Base-by-base conservation (phyloP, 2,113 vertebrate species). In the Argyrosomus japonicus region DNA sequence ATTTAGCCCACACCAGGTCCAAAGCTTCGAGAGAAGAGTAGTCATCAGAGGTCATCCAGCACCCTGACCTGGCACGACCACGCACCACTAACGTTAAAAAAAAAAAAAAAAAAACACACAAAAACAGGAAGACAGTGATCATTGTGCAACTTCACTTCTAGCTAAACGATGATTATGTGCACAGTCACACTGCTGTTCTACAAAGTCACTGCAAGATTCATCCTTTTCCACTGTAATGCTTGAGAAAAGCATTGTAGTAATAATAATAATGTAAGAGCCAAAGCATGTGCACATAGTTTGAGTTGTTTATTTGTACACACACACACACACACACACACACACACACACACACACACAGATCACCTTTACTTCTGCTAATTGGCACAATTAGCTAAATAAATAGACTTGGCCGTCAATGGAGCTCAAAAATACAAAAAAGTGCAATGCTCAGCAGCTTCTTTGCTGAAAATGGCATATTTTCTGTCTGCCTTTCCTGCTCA, bases 1-100 rank as follows among this genome's bases (percentile, higher is more conserved):
- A 99, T 89, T 99, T 99, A 82, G 98, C 98, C 98, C 98, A 99
- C 86, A 99, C 98, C 81, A 99, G 95, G 92, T 99, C 98, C 91
- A 99, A 93, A 77, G 98, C 97, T 15, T 99, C 98, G 92, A 99
- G 94, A 0, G 97, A 96, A 23, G 96, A 96, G 88, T 98, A 98
- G 75, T 99, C 98, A 1, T 99, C 97, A 56, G 99, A 97, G 0
- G 97, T 97, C 79, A 99, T 96, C 98, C 98, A 99, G 81, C 97
- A 97, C 8, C 92, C 94, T 0, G 97, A 81, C 12, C 98, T 95
- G 23, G 96, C 93, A 76, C 98, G 96, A 75, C 96, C 94, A 70
- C 98, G 97, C 64, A 98, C 97, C 95, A 99, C 97, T 99, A 93
- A 86, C 5, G 12, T 48, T 27, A 82, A 75, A 4, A 62, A 85